Percentiles rank a stretch among this genome's conserved stretches.
Conservation (phyloP, 2,888 invertebrate species). For the Epinotia bilunana region DNA sequence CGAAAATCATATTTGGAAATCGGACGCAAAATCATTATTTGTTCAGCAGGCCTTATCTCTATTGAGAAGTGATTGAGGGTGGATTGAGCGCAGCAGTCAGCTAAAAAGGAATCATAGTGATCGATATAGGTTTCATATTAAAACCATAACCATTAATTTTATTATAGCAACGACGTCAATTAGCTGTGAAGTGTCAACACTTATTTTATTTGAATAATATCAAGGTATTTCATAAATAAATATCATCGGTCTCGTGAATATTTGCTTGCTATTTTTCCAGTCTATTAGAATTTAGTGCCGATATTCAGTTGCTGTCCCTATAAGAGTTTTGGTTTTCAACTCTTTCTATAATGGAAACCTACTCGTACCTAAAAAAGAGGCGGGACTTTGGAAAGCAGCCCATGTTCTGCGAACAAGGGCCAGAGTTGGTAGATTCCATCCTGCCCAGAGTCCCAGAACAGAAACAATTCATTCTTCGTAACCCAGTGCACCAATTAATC, state of each 20-base stretch:
- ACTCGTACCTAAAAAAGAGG: constrained; percentile 75
- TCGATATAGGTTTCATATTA: too few species aligned
- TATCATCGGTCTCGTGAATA: not conserved
- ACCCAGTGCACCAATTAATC: constrained; percentile 80
- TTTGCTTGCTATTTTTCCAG: not conserved
- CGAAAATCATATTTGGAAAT: too few species aligned
- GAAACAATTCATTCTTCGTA: constrained; percentile 75
- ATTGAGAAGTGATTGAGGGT: too few species aligned
- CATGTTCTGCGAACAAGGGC: constrained; percentile 76
- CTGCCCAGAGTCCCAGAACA: constrained; percentile 62
- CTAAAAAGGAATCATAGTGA: too few species aligned
- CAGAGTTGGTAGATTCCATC: constrained; percentile 72
- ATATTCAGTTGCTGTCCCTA: not conserved
- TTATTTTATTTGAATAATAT: not conserved
- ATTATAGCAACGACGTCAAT: too few species aligned
- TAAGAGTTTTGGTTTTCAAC: not conserved
- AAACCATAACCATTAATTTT: too few species aligned
- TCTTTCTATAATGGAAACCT: constrained; percentile 61
- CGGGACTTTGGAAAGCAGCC: constrained; percentile 77
- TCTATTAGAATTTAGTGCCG: not conserved
- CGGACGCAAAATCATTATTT: too few species aligned
- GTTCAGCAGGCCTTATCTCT: too few species aligned
- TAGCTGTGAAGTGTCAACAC: not conserved
- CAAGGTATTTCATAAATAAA: not conserved
- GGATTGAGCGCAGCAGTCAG: too few species aligned